phyloP scores from a whole-genome alignment of 2,888 invertebrate species.

The Lacanobia wlatinum region DNA sequence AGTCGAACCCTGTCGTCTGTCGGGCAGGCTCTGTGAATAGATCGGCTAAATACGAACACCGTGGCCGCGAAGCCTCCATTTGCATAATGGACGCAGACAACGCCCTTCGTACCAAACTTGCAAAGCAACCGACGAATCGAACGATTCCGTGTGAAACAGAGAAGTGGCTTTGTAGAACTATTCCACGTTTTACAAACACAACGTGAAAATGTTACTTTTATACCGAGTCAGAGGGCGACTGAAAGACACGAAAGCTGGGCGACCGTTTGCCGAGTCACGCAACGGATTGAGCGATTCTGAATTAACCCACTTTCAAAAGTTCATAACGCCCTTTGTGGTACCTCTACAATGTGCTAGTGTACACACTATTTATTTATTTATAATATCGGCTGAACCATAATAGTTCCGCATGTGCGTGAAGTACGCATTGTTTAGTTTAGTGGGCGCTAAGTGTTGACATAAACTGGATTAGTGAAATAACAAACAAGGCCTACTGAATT shows the following conservation, averaged over 20 bases:
- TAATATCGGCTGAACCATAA: slow-evolving; percentile 44
- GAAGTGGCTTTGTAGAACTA: slow-evolving; percentile 75
- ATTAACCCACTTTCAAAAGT: slow-evolving; percentile 78
- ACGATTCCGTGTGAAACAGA: slow-evolving; percentile 69
- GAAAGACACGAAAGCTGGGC: slow-evolving; percentile 74
- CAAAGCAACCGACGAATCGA: slow-evolving; percentile 76
- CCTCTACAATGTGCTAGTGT: slow-evolving; percentile 34
- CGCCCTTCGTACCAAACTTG: slow-evolving; percentile 76
- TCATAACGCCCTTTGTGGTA: slow-evolving; percentile 58
- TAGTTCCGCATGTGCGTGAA: slow-evolving; percentile 57
- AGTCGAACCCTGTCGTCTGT: slow-evolving; percentile 71
- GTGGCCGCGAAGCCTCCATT: slow-evolving; percentile 78
- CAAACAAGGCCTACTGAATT: slow-evolving; percentile 49
- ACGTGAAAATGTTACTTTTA: slow-evolving; percentile 67
- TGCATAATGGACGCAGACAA: slow-evolving; percentile 85
- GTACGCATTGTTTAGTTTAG: slow-evolving; percentile 60
- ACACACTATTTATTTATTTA: slow-evolving; percentile 54
- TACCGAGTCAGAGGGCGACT: slow-evolving; percentile 65
- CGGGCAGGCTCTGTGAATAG: slow-evolving; percentile 79
- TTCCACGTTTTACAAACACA: slow-evolving; percentile 75
- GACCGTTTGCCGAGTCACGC: slow-evolving; percentile 81
- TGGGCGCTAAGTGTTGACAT: slow-evolving; percentile 58
- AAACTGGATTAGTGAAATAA: slow-evolving; percentile 55
- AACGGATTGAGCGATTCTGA: slow-evolving; percentile 79
- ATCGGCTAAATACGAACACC: slow-evolving; percentile 82